Evolutionary conservation across 2,797 vertebrate species (phyloP).

Genomic region (Labeo calbasu): DNA sequence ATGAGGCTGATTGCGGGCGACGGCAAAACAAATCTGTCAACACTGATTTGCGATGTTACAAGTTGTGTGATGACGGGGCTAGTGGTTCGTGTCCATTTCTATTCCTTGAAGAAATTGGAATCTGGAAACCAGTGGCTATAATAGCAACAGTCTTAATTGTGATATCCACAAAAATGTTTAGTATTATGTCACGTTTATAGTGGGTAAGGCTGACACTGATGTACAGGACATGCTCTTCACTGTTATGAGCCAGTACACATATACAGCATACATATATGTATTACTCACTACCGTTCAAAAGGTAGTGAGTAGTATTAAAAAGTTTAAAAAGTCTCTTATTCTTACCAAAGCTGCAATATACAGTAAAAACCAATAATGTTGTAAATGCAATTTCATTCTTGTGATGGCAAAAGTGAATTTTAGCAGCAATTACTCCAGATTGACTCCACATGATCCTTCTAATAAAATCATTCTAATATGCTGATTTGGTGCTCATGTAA

Average conservation of each 20-base stretch:
- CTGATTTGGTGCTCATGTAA: not conserved
- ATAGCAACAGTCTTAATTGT: constrained; percentile 9
- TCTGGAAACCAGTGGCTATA: constrained; percentile 2
- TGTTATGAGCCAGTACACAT: not conserved
- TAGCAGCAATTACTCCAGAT: not conserved
- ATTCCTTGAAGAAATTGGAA: constrained; percentile 7
- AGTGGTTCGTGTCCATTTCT: constrained; percentile 9
- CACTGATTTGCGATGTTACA: constrained; percentile 34
- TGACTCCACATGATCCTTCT: not conserved
- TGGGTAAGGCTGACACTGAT: not conserved
- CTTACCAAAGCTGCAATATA: not conserved
- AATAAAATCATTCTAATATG: not conserved
- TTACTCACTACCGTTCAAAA: not conserved
- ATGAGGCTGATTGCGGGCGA: constrained; percentile 2
- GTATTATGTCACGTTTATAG: not conserved
- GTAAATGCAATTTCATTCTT: not conserved
- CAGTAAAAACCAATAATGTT: not conserved
- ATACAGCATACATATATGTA: not conserved
- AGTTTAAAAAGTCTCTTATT: not conserved
- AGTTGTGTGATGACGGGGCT: constrained; percentile 8
- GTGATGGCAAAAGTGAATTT: not conserved
- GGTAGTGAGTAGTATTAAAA: too few species aligned
- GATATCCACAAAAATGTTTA: not conserved
- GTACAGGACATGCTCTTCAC: not conserved
- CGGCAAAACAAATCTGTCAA: constrained; percentile 35